Percentiles rank a stretch among this genome's conserved stretches.
Evolutionary conservation across 1,140 invertebrate species (phyloP).

Genomic region (Cherax quadricarinatus): DNA sequence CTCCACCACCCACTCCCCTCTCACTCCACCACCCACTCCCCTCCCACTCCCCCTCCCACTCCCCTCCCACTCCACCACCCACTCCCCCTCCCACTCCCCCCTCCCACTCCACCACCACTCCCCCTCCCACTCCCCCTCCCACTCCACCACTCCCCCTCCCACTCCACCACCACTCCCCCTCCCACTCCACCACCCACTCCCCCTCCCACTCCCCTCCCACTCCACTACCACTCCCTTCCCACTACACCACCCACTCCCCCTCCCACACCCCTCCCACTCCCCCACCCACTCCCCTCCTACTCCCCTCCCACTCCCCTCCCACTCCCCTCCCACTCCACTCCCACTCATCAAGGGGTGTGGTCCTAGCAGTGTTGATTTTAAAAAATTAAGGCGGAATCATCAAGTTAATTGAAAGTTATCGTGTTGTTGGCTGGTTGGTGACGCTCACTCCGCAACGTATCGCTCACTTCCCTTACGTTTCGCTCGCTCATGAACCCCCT

Average conservation of each 20-base stretch:
- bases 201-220: neutral
- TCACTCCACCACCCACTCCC: neutral
- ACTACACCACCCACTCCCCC: no score
- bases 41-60: no score
- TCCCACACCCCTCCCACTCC: neutral
- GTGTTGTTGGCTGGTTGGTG: slow-evolving; percentile 50
- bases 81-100: neutral
- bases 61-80: no score
- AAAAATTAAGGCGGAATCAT: slow-evolving; percentile 72
- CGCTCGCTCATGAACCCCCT: slow-evolving; percentile 11
- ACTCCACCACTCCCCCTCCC: neutral
- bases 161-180: neutral
- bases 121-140: neutral
- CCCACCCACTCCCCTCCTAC: no score
- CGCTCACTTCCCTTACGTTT: slow-evolving; percentile 1
- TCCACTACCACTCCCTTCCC: neutral
- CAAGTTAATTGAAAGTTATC: slow-evolving; percentile 73
- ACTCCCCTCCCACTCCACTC: neutral
- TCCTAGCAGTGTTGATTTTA: slow-evolving; percentile 70
- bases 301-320: neutral
- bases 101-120: neutral
- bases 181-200: slow-evolving; percentile 11
- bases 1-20: no score
- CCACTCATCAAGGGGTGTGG: slow-evolving; percentile 68
- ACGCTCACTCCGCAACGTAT: neutral